phyloP scores from a whole-genome alignment of 2,113 vertebrate genomes.

The Petaurus breviceps region DNA sequence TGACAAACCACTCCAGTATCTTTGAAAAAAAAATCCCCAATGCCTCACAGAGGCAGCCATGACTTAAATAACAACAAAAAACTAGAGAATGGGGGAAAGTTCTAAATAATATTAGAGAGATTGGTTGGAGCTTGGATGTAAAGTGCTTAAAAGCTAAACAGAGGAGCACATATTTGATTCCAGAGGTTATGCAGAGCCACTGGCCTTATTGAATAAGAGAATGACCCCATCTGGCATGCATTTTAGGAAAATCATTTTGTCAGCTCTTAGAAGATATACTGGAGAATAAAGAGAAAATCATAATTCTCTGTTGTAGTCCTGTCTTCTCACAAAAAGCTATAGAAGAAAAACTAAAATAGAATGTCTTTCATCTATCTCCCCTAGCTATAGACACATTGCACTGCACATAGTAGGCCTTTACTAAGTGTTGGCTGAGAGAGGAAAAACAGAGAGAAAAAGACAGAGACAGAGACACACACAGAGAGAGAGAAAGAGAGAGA shows the following conservation, averaged over 20 bases:
- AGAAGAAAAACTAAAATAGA: not conserved
- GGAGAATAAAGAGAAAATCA: not conserved
- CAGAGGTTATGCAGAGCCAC: not conserved
- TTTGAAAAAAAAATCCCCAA: not conserved
- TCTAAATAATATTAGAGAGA: not conserved
- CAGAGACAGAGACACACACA: too few species aligned
- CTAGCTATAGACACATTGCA: not conserved
- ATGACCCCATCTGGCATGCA: not conserved
- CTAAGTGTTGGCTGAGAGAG: not conserved
- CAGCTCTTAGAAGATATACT: not conserved
- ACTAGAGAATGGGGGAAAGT: not conserved
- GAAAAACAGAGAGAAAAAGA: too few species aligned
- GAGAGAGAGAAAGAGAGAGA: too few species aligned
- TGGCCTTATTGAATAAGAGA: not conserved
- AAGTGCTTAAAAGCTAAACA: not conserved
- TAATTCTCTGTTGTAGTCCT: not conserved
- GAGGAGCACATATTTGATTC: not conserved
- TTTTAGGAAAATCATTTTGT: not conserved
- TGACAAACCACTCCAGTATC: not conserved
- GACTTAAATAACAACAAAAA: not conserved
- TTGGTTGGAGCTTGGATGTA: not conserved
- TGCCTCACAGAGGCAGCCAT: not conserved
- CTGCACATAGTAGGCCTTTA: not conserved
- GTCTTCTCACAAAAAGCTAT: not conserved
- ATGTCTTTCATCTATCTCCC: not conserved